Conservation (phyloP, 2,113 vertebrate genomes). For the Okapia johnstoni region DNA sequence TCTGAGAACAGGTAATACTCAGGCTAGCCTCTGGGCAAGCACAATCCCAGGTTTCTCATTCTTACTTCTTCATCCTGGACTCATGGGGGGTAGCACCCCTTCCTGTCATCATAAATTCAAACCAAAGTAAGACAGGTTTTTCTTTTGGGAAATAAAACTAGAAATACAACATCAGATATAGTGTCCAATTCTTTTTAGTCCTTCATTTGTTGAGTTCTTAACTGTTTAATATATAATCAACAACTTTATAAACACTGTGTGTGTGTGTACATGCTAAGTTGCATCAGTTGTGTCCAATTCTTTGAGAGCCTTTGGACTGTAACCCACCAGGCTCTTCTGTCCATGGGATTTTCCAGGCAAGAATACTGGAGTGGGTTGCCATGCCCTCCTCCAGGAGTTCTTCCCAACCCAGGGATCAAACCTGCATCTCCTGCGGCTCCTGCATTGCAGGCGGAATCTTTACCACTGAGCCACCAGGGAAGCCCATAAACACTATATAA, state of each 20-base stretch:
- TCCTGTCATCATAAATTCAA: background rate
- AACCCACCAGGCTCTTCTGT: background rate
- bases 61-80: background rate
- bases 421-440: background rate
- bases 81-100: rapidly evolving
- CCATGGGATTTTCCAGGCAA: background rate
- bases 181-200: background rate
- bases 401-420: background rate
- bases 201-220: background rate
- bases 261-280: background rate
- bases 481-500: background rate
- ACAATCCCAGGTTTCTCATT: background rate
- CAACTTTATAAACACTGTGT: background rate
- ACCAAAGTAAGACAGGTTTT: background rate
- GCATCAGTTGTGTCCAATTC: background rate
- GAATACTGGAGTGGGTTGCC: background rate
- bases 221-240: background rate
- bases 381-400: background rate
- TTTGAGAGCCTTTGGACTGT: background rate
- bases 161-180: background rate
- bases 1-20: background rate
- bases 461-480: background rate
- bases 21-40: background rate
- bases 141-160: background rate
- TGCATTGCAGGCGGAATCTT: background rate